phyloP scores from a whole-genome alignment of 2,888 invertebrate genomes.

The Volucella zonaria region DNA sequence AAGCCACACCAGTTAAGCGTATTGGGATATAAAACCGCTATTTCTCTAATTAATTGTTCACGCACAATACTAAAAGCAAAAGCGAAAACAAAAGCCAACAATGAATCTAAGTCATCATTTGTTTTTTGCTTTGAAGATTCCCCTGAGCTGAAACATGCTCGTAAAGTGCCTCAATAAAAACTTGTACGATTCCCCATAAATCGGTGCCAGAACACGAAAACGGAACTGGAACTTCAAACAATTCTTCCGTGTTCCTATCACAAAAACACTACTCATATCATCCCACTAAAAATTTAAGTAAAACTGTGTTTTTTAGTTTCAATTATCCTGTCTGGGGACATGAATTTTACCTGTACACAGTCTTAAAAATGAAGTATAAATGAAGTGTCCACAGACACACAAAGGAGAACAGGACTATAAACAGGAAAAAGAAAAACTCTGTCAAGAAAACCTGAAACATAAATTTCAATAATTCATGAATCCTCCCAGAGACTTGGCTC shows the following conservation, averaged over 20 bases:
- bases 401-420: not conserved
- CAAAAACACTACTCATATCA: slow-evolving; percentile 6
- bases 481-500: slow-evolving; percentile 9
- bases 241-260: not conserved
- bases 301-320: slow-evolving; percentile 25
- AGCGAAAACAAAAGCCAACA: slow-evolving; percentile 16
- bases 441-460: slow-evolving; percentile 9
- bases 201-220: slow-evolving; percentile 40
- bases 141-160: slow-evolving; percentile 7
- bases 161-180: slow-evolving; percentile 39
- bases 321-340: slow-evolving; percentile 44
- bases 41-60: slow-evolving; percentile 60
- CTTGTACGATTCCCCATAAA: slow-evolving; percentile 22
- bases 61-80: slow-evolving; percentile 41
- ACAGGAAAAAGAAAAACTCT: slow-evolving; percentile 7
- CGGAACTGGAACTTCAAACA: too few relatives aligned
- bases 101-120: not conserved
- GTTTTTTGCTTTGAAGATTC: not conserved
- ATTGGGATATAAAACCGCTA: slow-evolving; percentile 40
- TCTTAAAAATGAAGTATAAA: not conserved
- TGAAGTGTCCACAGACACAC: not conserved
- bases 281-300: not conserved
- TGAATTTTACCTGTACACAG: slow-evolving; percentile 8
- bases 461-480: slow-evolving; percentile 39
- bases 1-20: slow-evolving; percentile 45